Conservation (phyloP, 2,113 vertebrate species). For the Amphilophus citrinellus region DNA sequence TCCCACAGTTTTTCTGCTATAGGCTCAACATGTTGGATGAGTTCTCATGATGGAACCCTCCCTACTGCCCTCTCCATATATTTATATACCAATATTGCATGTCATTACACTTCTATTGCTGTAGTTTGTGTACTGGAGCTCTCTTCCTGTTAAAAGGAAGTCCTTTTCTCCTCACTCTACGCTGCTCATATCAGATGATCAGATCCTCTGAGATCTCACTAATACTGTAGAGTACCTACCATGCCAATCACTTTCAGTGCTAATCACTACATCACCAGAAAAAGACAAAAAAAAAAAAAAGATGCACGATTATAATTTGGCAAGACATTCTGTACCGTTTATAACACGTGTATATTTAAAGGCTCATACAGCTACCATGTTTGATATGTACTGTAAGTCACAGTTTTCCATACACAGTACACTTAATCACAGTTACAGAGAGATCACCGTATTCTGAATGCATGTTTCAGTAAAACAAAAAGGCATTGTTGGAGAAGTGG, state of each 20-base stretch:
- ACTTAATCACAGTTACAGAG: conserved; percentile 69
- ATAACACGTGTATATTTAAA: conserved; percentile 49
- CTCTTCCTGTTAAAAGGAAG: not conserved
- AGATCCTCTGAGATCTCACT: not conserved
- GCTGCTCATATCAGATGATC: not conserved
- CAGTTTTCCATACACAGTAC: conserved; percentile 63
- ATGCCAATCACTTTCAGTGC: not conserved
- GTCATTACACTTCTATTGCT: not conserved
- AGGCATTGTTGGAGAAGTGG: conserved; percentile 64
- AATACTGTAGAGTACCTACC: not conserved
- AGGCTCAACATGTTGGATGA: not conserved
- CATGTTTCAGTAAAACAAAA: conserved; percentile 57
- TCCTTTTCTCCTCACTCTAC: not conserved
- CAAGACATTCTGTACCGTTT: conserved; percentile 26
- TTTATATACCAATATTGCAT: not conserved
- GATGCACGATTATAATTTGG: not conserved
- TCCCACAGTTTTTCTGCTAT: not conserved
- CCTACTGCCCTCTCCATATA: not conserved
- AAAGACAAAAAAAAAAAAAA: not conserved
- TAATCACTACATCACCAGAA: not conserved
- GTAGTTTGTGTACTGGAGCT: not conserved
- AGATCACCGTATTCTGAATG: conserved; percentile 56
- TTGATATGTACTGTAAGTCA: conserved; percentile 64
- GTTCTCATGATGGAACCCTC: not conserved
- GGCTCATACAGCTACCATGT: conserved; percentile 73